phyloP scores from a whole-genome alignment of 1,140 invertebrate genomes.

The Littorina saxatilis region DNA sequence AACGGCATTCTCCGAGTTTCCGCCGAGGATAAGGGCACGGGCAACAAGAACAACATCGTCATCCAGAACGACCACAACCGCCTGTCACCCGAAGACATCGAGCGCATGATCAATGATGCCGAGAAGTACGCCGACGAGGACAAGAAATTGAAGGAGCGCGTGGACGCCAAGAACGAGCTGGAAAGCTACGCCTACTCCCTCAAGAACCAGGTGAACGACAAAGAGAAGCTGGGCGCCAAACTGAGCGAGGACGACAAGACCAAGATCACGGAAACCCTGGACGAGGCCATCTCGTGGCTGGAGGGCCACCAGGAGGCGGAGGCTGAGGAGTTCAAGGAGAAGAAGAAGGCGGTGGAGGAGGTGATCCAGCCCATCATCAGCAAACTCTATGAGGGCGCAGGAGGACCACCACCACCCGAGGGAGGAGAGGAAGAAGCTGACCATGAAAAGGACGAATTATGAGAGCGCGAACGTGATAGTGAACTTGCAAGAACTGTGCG shows the following conservation, averaged over 20 bases:
- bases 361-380: conserved; percentile 98
- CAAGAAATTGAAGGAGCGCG: conserved; percentile 87
- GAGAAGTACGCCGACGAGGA: conserved; percentile 69
- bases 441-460: conserved; percentile 63
- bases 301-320: conserved; percentile 97
- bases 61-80: conserved; percentile 99
- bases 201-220: conserved; percentile 98
- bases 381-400: conserved; percentile 93
- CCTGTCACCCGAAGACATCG: conserved; percentile 97
- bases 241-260: conserved; percentile 93
- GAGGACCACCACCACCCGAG: conserved; percentile 52
- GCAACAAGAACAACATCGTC: conserved; percentile 98
- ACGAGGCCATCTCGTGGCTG: conserved; percentile 98
- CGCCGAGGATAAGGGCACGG: conserved; percentile 98
- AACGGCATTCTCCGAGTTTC: conserved; percentile 96
- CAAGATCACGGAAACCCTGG: conserved; percentile 95
- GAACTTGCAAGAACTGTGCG: neutral
- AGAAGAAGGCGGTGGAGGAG: conserved; percentile 98
- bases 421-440: conserved; percentile 54
- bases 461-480: conserved; percentile 42
- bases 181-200: conserved; percentile 98
- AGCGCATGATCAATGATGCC: conserved; percentile 90
- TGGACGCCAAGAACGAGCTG: conserved; percentile 91
- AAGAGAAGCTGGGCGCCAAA: conserved; percentile 98
- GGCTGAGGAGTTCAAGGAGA: conserved; percentile 94